Evolutionary conservation across 2,888 invertebrate genomes (phyloP).

Genomic region (Epistrophe grossulariae): DNA sequence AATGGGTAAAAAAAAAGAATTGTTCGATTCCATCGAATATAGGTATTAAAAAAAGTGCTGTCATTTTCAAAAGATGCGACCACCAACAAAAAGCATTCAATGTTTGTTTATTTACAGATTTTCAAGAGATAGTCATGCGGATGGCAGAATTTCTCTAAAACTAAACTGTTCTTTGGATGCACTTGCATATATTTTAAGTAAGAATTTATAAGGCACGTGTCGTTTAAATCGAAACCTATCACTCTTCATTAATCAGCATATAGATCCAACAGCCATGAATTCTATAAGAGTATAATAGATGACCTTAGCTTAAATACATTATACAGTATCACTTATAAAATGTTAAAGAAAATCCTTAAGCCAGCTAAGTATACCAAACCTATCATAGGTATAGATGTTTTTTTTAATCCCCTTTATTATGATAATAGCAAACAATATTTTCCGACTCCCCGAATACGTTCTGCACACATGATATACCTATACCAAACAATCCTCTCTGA

Average conservation of each 20-base stretch:
- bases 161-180: not conserved
- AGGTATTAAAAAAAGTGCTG: too few species aligned
- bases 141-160: too few species aligned
- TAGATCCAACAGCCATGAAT: constrained; percentile 40
- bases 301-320: constrained; percentile 59
- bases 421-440: constrained; percentile 38
- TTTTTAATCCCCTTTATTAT: constrained; percentile 54
- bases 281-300: constrained; percentile 62
- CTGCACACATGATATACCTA: not conserved
- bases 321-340: constrained; percentile 46
- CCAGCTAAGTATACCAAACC: constrained; percentile 48
- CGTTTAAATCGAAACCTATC: constrained; percentile 46
- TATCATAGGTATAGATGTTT: constrained; percentile 37
- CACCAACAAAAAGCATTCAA: too few species aligned
- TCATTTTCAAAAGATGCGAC: too few species aligned
- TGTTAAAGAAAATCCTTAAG: constrained; percentile 27
- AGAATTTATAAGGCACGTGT: constrained; percentile 53
- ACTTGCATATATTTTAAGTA: constrained; percentile 41
- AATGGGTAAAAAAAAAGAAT: too few species aligned
- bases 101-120: too few species aligned
- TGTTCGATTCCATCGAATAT: too few species aligned
- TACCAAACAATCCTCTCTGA: constrained; percentile 17
- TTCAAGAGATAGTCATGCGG: too few species aligned
- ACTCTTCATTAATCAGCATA: constrained; percentile 41
- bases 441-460: constrained; percentile 13